Evolutionary conservation across 2,888 invertebrate species (phyloP), one percentile per base, ranked within the genome.

Genomic region (Caenorhabditis sp.): DNA sequence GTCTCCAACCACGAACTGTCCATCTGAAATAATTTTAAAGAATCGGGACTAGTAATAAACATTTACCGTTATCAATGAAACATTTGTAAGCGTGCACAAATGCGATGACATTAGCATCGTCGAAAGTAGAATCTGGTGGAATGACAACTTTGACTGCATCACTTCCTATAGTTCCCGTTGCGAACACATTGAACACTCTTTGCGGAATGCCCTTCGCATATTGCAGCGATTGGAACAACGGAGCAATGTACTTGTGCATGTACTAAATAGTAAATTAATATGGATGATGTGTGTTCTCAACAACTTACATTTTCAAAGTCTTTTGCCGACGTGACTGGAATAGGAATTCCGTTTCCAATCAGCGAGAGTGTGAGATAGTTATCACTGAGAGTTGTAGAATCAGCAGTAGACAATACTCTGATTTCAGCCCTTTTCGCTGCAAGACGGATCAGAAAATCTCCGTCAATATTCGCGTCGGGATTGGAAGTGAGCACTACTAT

Each of bases 281-380:
- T 20, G 13, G n/a, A 37, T 17, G 11, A 3, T 37, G 17, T 27
- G 15, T 41, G 1, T n/a, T 9, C n/a, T 13, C 7, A 32, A 50
- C 32, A 15, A 32, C 52, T 59, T 15, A 74, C 68, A 1, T n/a
- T 56, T 24, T 61, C 37, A 13, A 76, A 58, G 45, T 53, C 37
- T 0, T 15, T 13, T 2, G 30, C 7, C 0, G 3, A 6, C 3
- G 7, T n/a, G 0, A 50, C 9, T n/a, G 37, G 8, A n/a, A 41
- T 3, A n/a, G 70, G 70, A 17, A 71, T 61, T 7, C 63, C 46
- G 26, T 71, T 71, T 59, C 76, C 71, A 22, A 76, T 39, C 20
- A 71, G 30, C 15, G 72, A 26, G 7, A 68, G 24, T 1, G 53
- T 46, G 2, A n/a, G 15, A 2, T 30, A 37, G n/a, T 59, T 56